Base-by-base conservation (phyloP, 2,113 vertebrate species). In the Arvicanthis niloticus region DNA sequence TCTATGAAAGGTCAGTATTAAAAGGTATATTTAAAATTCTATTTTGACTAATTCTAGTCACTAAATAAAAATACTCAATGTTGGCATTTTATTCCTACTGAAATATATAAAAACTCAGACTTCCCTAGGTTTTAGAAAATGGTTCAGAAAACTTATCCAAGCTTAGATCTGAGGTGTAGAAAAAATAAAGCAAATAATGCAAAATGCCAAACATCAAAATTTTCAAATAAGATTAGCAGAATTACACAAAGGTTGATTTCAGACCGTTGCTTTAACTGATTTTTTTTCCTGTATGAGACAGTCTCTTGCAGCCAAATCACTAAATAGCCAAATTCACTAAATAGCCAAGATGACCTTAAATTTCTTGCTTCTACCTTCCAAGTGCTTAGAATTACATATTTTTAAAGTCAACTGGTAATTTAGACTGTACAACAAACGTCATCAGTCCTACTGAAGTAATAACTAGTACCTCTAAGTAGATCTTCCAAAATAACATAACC, bases 361-460 rank as follows among this genome's bases (percentile, higher is more conserved):
- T 48, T 68, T 86, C 19, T 87, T 65, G 51, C 51, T 11, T 48
- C 42, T 68, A 51, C 19, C 19, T 24, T 45, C 31, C 85, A 87
- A 68, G 31, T 87, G 42, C 42, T 87, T 70, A 51, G 42, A 68
- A 68, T 68, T 4, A 81, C 68, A 45, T 89, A 84, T 68, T 89
- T 96, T 89, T n/a, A 84, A 89, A 81, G n/a, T 92, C 88, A 94
- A 93, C 8, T 93, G 29, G 58, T 94, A 68, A 96, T 94, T 96
- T 89, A 95, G 53, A 96, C 95, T 76, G 58, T 87, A 70, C 78
- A 91, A 73, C 62, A 73, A 92, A 51, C 77, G 29, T 16, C 37
- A 96, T 34, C 10, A 7, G 65, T 75, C 94, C 96, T 81, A 90
- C 48, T 95, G n/a, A 96, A 73, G 4, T 51, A 91, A 95, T 84